Evolutionary conservation across 2,888 invertebrate genomes (phyloP).

Genomic region (Chorisops tibialis): DNA sequence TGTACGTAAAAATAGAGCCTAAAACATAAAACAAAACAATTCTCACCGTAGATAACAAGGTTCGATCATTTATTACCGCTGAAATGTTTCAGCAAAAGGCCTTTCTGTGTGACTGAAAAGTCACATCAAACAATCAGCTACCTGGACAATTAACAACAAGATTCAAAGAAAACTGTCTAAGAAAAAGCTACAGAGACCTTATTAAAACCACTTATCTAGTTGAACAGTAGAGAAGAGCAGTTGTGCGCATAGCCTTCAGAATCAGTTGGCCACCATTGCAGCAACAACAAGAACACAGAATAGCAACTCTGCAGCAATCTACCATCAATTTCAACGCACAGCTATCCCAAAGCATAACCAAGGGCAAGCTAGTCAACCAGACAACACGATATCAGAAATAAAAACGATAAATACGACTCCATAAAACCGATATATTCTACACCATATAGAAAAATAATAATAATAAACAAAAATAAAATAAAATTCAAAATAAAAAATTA

Average conservation of each 20-base stretch:
- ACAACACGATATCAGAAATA: too few species aligned
- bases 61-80: constrained; percentile 23
- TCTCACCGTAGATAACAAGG: constrained; percentile 22
- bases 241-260: neutral
- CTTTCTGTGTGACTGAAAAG: constrained; percentile 11
- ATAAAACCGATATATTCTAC: too few species aligned
- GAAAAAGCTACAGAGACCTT: constrained; percentile 19
- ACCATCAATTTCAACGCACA: neutral
- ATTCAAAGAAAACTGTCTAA: constrained; percentile 26
- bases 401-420: too few species aligned
- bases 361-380: too few species aligned
- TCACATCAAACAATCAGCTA: constrained; percentile 25
- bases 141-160: constrained; percentile 25
- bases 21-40: neutral
- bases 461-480: too few species aligned
- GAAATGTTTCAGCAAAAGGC: constrained; percentile 8
- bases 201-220: constrained; percentile 26
- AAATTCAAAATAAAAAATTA: too few species aligned
- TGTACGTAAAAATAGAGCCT: too few species aligned
- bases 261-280: constrained; percentile 3
- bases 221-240: constrained; percentile 10
- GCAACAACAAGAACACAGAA: neutral
- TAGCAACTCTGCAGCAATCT: constrained; percentile 2
- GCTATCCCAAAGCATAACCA: too few species aligned
- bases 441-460: too few species aligned